These are phyloP conservation scores for Drosophila flavopinicola DNA, from an alignment of 2,888 invertebrate genomes.

Conservation along the genomic window DNA sequence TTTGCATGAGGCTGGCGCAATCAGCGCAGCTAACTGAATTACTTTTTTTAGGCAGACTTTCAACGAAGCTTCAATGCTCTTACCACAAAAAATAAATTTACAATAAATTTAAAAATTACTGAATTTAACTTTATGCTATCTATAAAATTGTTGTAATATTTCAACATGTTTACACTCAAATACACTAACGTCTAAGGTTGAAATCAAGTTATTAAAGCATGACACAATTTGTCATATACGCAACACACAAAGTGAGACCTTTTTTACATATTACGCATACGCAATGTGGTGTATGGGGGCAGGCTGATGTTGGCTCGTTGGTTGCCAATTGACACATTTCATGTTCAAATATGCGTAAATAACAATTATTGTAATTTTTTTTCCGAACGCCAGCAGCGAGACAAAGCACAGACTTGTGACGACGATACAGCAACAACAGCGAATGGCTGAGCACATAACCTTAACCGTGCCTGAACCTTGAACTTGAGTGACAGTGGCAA, in stretches of 20 bases:
- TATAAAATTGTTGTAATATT: neutral
- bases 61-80: conserved; percentile 22
- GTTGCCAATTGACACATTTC: conserved; percentile 71
- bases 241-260: conserved; percentile 32
- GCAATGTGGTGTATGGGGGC: conserved; percentile 29
- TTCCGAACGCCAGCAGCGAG: conserved; percentile 39
- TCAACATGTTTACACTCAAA: neutral
- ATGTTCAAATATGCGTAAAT: conserved; percentile 78
- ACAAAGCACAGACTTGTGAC: conserved; percentile 67
- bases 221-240: conserved; percentile 42
- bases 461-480: conserved; percentile 65
- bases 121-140: too few species aligned
- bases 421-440: conserved; percentile 31
- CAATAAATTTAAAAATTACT: neutral
- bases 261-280: conserved; percentile 68
- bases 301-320: conserved; percentile 46
- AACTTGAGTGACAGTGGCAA: conserved; percentile 71
- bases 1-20: conserved; percentile 25
- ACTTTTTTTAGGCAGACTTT: neutral
- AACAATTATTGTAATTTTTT: conserved; percentile 76
- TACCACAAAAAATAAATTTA: neutral
- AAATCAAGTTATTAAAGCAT: conserved; percentile 57
- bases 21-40: conserved; percentile 17
- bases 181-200: neutral
- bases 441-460: conserved; percentile 40